Base-by-base conservation (phyloP, 2,113 vertebrate species). In the Martes martes region DNA sequence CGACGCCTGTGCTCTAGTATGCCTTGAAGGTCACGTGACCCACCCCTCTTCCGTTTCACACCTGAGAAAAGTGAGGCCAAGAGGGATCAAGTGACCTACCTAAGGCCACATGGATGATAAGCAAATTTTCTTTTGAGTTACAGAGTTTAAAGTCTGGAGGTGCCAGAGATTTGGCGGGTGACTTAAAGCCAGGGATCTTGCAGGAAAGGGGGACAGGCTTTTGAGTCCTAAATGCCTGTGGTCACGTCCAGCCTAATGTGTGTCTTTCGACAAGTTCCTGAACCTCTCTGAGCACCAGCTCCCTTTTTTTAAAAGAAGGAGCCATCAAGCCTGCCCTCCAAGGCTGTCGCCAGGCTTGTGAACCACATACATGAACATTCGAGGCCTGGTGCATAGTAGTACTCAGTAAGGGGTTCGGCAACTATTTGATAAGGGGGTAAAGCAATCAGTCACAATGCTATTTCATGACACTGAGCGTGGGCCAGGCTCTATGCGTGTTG, bases 1-100 rank as follows among this genome's bases (percentile, higher is more conserved):
- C 28, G 23, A 24, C 7, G 24, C 1, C 47, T 4, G 0, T 2
- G 3, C 33, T 16, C 2, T 9, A 8, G 52, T 9, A 26, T 2
- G 14, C 39, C 83, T 4, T 11, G 33, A 26, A 31, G 42, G 14
- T 78, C 50, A 39, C 6, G 0, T 9, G 2, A 10, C 0, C 36
- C 31, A 23, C 42, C 11, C 33, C 24, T 9, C 1, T 16, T 10
- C 36, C 1, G 1, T 55, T 74, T 88, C 63, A 59, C 59, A 39
- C 19, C 47, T n/a, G 42, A 89, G 7, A 47, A 82, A 82, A 52
- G 47, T 1, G 82, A 87, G 16, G 59, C 26, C 28, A 15, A 59
- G n/a, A 24, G 33, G 28, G 31, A 16, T 57, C 67, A 33, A 47
- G 69, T 10, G 52, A 45, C 15, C 28, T 87, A 84, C 26, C 71